Evolutionary conservation across 2,113 vertebrate genomes (phyloP).

Genomic region (Vulpes vulpes): DNA sequence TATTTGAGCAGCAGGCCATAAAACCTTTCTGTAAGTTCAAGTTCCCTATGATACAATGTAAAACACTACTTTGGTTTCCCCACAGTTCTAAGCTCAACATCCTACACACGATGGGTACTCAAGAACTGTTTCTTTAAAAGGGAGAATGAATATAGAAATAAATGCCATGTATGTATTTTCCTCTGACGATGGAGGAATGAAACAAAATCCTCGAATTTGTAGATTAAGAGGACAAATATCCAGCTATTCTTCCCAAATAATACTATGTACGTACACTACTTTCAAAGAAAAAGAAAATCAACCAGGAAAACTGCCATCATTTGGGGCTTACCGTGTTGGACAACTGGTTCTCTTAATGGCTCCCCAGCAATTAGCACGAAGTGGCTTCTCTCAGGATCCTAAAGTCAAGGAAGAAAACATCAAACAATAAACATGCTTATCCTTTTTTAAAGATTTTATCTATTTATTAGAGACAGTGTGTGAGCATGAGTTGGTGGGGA

Average conservation of each 20-base stretch:
- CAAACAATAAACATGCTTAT: constrained; percentile 42
- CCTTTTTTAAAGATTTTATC: neutral
- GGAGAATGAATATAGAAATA: neutral
- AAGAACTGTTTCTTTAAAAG: constrained; percentile 26
- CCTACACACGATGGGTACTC: neutral
- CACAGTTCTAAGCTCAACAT: neutral
- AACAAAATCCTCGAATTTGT: constrained; percentile 46
- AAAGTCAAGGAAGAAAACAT: constrained; percentile 49
- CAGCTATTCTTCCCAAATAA: neutral
- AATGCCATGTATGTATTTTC: neutral
- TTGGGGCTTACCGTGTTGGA: constrained; percentile 84
- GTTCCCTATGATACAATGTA: neutral
- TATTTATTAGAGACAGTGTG: neutral
- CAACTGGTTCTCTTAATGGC: constrained; percentile 87
- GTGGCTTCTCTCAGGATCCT: constrained; percentile 86
- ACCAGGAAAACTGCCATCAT: neutral
- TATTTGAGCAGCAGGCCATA: neutral
- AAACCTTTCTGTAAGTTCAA: constrained; percentile 46
- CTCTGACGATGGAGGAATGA: neutral
- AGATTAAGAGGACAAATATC: neutral
- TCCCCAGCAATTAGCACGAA: constrained; percentile 91
- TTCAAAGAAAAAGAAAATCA: constrained; percentile 46
- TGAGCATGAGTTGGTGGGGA: too few species aligned
- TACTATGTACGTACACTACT: neutral
- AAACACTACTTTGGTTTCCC: neutral